Evolutionary conservation across 2,113 vertebrate genomes (phyloP).

Genomic region (Hemiprocne comata): DNA sequence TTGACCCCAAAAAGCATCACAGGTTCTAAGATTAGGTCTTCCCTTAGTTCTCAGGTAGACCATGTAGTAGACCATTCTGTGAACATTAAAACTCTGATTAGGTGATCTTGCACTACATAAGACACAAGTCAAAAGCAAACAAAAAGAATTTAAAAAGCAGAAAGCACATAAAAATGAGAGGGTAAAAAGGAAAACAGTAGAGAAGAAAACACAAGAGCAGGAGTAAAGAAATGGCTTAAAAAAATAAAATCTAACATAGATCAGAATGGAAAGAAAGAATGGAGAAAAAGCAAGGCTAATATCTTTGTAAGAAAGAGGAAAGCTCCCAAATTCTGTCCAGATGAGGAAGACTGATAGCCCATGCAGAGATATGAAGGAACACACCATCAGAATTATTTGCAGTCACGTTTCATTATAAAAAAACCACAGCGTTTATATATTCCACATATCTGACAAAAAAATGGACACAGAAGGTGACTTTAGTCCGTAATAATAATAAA

Average conservation of each 20-base stretch:
- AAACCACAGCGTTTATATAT: neutral
- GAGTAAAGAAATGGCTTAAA: neutral
- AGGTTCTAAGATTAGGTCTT: conserved; percentile 1
- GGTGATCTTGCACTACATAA: neutral
- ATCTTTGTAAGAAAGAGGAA: neutral
- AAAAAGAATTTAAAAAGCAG: too few species aligned
- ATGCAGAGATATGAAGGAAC: neutral
- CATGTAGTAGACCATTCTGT: neutral
- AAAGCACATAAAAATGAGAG: neutral
- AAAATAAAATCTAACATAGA: neutral
- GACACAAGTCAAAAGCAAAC: neutral
- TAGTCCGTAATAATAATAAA: neutral
- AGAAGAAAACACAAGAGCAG: neutral
- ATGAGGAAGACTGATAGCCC: neutral
- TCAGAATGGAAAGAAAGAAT: neutral
- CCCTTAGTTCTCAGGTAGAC: neutral
- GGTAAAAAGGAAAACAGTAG: neutral
- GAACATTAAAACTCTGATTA: neutral
- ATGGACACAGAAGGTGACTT: neutral
- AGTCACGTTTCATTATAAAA: neutral
- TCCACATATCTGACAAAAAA: neutral
- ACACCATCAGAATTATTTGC: neutral
- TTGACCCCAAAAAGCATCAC: neutral
- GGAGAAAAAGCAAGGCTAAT: neutral
- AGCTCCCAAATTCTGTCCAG: neutral